phyloP scores from a whole-genome alignment of 2,888 invertebrate genomes.

The Lymantria monacha region DNA sequence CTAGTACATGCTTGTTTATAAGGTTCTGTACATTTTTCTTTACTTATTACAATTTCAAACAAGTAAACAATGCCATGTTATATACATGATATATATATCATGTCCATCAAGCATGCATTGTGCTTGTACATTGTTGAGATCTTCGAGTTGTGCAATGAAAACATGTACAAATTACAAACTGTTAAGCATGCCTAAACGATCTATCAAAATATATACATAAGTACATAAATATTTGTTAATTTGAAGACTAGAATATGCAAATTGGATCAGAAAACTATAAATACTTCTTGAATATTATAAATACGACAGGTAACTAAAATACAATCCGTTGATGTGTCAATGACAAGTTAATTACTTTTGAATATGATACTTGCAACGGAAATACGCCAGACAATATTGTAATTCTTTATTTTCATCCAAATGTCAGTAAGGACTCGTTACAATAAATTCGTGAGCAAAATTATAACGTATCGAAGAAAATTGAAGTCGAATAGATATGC shows the following conservation, averaged over 20 bases:
- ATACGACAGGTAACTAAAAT: slow-evolving; percentile 31
- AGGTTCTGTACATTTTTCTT: slow-evolving; percentile 3
- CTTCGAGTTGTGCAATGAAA: slow-evolving; percentile 66
- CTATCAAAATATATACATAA: slow-evolving; percentile 35
- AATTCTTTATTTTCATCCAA: slow-evolving; percentile 11
- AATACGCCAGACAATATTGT: slow-evolving; percentile 11
- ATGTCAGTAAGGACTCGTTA: slow-evolving; percentile 21
- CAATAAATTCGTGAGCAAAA: slow-evolving; percentile 21
- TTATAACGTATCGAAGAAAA: slow-evolving; percentile 17
- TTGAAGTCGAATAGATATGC: slow-evolving; percentile 9
- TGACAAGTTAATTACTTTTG: slow-evolving; percentile 21
- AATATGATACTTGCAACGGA: slow-evolving; percentile 13
- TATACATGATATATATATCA: neutral
- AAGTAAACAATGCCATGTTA: slow-evolving; percentile 11
- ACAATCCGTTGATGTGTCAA: slow-evolving; percentile 24
- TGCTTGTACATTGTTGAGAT: slow-evolving; percentile 19
- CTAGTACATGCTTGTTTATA: slow-evolving; percentile 14
- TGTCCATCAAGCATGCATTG: neutral
- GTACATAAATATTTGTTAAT: slow-evolving; percentile 46
- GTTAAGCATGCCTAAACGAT: slow-evolving; percentile 46
- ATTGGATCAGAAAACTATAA: slow-evolving; percentile 38
- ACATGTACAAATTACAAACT: slow-evolving; percentile 67
- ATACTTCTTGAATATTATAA: slow-evolving; percentile 22
- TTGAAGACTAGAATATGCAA: slow-evolving; percentile 63
- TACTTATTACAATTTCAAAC: slow-evolving; percentile 10